phyloP scores from a whole-genome alignment of 2,113 vertebrate species.

The Cichladusa arquata region DNA sequence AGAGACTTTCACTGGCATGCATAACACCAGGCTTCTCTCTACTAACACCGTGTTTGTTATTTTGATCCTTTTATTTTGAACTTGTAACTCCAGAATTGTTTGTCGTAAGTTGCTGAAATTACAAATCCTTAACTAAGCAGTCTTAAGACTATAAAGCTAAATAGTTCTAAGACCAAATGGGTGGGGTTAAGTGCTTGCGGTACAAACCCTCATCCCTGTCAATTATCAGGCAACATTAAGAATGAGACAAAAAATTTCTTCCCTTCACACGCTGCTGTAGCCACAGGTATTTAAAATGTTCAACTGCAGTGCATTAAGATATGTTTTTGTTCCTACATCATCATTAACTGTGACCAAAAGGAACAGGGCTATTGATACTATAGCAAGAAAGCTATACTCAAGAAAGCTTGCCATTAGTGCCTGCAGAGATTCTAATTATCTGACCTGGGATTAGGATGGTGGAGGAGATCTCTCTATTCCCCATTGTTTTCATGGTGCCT shows the following conservation, averaged over 20 bases:
- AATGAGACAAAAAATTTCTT: neutral
- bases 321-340: neutral
- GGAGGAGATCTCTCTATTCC: neutral
- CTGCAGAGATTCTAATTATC: neutral
- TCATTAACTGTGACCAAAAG: neutral
- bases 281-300: neutral
- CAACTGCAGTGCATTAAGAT: neutral
- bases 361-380: neutral
- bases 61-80: neutral
- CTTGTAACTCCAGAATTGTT: neutral
- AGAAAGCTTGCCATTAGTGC: neutral
- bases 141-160: neutral
- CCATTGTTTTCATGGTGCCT: neutral
- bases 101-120: neutral
- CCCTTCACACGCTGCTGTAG: neutral
- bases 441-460: neutral
- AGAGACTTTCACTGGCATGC: fast-evolving
- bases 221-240: neutral
- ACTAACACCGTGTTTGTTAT: fast-evolving
- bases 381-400: neutral
- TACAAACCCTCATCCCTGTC: neutral
- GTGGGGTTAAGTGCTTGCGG: neutral
- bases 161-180: neutral
- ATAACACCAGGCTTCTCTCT: neutral
- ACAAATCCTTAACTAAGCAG: neutral